Base-by-base conservation (phyloP, 2,797 vertebrate genomes). In the Stomatorhinus walkeri region DNA sequence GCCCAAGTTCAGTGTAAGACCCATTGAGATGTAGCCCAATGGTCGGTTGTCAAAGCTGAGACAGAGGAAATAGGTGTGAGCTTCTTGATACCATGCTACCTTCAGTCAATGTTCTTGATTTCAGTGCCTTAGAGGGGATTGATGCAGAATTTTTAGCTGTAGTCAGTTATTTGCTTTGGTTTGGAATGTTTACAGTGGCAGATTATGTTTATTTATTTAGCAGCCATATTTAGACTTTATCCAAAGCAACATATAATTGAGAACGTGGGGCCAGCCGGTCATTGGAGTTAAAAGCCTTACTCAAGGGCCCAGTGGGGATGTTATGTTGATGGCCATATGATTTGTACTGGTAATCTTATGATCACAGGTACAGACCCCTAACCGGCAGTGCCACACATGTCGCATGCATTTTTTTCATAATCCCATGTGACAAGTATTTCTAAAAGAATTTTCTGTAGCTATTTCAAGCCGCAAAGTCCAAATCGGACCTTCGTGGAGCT, bases 1-100 rank as follows among this genome's bases (percentile, higher is more conserved):
- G 0, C 94, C 94, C 12, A 92, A 92, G 0, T 97, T 98, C 90
- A 96, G 96, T 89, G 98, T 98, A 96, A 96, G 97, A 79, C 14
- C 46, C 2, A 48, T 40, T 72, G 28, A 72, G 64, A 72, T 72
- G 68, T 3, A 72, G 68, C 68, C 16, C 28, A 36, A 16, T 72
- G 64, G 4, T 72, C 28, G 36, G 64, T 32, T 86, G 5, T 6
- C 24, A 40, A 86, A 56, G 79, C 79, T 12, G 79, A 83, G 7
- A 16, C 46, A 32, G n/a, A 49, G 24, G 49, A 36, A 56, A 36
- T 3, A 40, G 28, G 14, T 86, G 14, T 19, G 1, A 22, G 16
- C 32, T 22, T 56, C 48, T 86, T 40, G 22, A 7, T 64, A 24
- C n/a, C 9, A 2, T 52, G 84, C 28, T 49, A 19, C 52, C 85